Evolutionary conservation across 2,113 vertebrate genomes (phyloP).

Genomic region (Crotalus helleri): DNA sequence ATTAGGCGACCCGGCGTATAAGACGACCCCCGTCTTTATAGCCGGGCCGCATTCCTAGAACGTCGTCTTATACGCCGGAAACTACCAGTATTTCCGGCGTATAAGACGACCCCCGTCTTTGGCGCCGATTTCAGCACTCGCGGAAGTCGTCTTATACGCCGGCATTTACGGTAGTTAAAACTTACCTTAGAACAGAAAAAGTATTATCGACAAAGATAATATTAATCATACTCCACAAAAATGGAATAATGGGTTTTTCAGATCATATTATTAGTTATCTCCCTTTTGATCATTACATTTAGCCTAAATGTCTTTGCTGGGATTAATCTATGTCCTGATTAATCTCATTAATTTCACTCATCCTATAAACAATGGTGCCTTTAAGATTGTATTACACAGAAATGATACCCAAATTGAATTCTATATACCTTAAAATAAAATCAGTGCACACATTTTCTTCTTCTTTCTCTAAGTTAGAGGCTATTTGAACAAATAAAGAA

Average conservation of each 20-base stretch:
- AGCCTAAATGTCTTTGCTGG: background rate
- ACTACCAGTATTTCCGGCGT: too few species aligned
- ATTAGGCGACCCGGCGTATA: too few species aligned
- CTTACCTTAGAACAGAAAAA: background rate
- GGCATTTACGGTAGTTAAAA: background rate
- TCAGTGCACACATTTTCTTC: background rate
- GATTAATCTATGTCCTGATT: background rate
- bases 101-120: too few species aligned
- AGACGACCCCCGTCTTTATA: too few species aligned
- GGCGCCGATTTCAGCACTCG: too few species aligned
- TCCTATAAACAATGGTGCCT: background rate
- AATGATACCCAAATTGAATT: background rate
- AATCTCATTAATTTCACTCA: background rate
- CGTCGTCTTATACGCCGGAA: too few species aligned
- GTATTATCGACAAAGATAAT: background rate
- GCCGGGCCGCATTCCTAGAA: too few species aligned
- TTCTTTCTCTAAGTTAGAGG: background rate
- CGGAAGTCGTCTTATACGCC: too few species aligned
- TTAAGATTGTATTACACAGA: background rate
- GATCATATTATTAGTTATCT: background rate
- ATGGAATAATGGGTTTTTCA: background rate
- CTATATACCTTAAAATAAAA: background rate
- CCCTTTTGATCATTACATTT: background rate
- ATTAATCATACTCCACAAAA: background rate
- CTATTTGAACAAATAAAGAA: background rate